Base-by-base conservation (phyloP, 1,140 invertebrate species). In the Monomorium pharaonis region DNA sequence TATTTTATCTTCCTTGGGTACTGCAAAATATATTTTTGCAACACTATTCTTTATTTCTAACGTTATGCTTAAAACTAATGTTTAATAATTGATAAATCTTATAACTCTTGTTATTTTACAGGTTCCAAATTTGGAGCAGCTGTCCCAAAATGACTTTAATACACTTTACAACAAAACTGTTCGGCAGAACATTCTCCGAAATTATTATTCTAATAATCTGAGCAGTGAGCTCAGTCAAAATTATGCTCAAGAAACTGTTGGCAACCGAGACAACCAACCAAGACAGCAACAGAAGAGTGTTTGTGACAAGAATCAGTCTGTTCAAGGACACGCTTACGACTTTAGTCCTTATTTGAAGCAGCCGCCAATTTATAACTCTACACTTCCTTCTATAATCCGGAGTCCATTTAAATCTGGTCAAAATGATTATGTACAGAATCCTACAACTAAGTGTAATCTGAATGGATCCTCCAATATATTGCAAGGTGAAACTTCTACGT, bases 121-220 rank as follows among this genome's bases (percentile, higher is more conserved):
- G 78, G 54, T 89, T 12, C 94, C 94, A 12, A 94, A 95, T 75
- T 76, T 95, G 4, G 94, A 95, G 16, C 93, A 95, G 56, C 60
- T 95, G 12, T 95, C 94, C 0, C 94, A 95, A 49, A 95, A 93
- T 56, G 94, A 95, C 84, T 95, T 95, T 60, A 95, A 95, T 90
- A 95, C 94, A 76, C 90, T 95, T 12, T 95, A 95, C 72, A 95
- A 95, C 67, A 95, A 95, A 80, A 94, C 94, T 67, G 94, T 95
- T 30, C 94, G 94, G n/a, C 94, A 95, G 54, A 95, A 92, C 80
- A 94, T 95, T 86, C 87, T 95, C 30, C 92, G 93, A 30, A 95
- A 94, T 85, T 94, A 94, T 70, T 92, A 93, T 6, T 84, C 91
- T 0, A 78, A 74, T 49, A 85, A 88, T 63, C 54, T 88, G 44